Percentiles rank a stretch among this genome's conserved stretches.
These are phyloP conservation scores for Poecile montanus DNA, from an alignment of 2,797 vertebrate genomes.

Conservation along the genomic window DNA sequence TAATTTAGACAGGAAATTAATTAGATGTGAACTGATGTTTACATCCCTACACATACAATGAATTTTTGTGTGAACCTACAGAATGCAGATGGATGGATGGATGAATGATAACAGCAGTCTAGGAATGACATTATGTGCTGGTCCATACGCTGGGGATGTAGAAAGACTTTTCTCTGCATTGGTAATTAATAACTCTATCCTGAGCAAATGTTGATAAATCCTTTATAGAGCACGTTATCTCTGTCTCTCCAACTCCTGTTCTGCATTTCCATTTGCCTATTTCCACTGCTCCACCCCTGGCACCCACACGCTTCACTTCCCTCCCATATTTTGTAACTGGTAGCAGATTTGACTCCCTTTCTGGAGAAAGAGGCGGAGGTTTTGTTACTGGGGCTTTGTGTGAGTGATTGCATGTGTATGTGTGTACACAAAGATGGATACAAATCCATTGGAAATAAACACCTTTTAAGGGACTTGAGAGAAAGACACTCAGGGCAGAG, in stretches of 20 bases:
- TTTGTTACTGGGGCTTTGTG: slow-evolving; percentile 54
- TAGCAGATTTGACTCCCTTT: slow-evolving; percentile 34
- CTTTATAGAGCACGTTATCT: slow-evolving; percentile 20
- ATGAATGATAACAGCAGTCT: slow-evolving; percentile 16
- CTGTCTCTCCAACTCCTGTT: slow-evolving; percentile 43
- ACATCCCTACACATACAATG: neutral
- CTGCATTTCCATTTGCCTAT: slow-evolving; percentile 56
- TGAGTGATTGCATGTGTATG: slow-evolving; percentile 31
- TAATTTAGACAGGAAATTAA: slow-evolving; percentile 59
- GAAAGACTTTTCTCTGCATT: slow-evolving; percentile 43
- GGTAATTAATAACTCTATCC: slow-evolving; percentile 60
- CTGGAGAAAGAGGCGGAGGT: slow-evolving; percentile 34
- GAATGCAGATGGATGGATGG: slow-evolving; percentile 22
- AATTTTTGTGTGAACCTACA: slow-evolving; percentile 15
- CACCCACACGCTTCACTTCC: slow-evolving; percentile 29
- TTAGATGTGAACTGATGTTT: slow-evolving; percentile 42
- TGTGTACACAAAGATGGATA: slow-evolving; percentile 28
- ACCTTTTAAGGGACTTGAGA: slow-evolving; percentile 48
- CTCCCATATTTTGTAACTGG: slow-evolving; percentile 44
- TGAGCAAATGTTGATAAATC: slow-evolving; percentile 64
- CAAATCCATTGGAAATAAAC: slow-evolving; percentile 59
- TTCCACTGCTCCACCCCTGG: slow-evolving; percentile 27
- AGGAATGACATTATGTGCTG: slow-evolving; percentile 46
- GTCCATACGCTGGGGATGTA: slow-evolving; percentile 25
- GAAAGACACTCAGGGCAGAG: slow-evolving; percentile 6